Evolutionary conservation across 2,113 vertebrate genomes (phyloP).

Genomic region (Archocentrus centrarchus): DNA sequence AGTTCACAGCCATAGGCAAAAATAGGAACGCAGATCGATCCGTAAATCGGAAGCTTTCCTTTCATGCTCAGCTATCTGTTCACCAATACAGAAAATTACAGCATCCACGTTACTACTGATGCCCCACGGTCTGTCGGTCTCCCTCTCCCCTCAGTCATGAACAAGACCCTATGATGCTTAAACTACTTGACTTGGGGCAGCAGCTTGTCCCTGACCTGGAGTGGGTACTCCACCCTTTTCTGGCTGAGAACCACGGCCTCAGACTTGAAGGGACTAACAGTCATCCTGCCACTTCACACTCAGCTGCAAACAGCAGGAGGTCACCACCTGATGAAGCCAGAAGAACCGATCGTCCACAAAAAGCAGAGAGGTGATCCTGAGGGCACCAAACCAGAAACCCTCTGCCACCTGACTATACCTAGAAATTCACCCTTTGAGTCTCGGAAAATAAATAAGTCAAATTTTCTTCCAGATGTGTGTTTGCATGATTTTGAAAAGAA

Average conservation of each 20-base stretch:
- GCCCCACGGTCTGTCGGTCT: neutral
- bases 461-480: neutral
- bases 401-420: neutral
- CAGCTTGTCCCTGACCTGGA: neutral
- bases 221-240: neutral
- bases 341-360: neutral
- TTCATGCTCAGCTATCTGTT: neutral
- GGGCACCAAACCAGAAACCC: neutral
- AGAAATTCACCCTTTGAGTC: neutral
- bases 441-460: neutral
- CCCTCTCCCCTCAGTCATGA: neutral
- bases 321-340: neutral
- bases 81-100: neutral
- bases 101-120: neutral
- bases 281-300: neutral
- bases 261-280: neutral
- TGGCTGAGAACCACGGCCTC: neutral
- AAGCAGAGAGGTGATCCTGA: neutral
- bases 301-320: neutral
- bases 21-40: neutral
- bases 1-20: neutral
- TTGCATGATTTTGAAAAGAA: neutral
- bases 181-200: neutral
- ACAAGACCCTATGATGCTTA: rapidly evolving
- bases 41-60: neutral